These are phyloP conservation scores for Hypselothyrea guttata DNA, from an alignment of 2,888 invertebrate species.

Conservation along the genomic window DNA sequence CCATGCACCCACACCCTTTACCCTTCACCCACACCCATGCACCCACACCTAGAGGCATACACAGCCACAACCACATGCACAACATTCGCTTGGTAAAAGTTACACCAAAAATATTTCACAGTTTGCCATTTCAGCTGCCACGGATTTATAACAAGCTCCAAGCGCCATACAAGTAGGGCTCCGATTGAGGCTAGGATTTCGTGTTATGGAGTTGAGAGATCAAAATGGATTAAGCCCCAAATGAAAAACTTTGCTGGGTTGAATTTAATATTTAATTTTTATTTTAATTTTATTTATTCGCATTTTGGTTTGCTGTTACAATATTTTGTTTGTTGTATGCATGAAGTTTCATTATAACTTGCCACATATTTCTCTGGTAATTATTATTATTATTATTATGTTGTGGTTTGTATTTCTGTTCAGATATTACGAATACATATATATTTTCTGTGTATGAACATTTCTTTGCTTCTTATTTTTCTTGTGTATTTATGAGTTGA, in stretches of 20 bases:
- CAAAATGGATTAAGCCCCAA: not conserved
- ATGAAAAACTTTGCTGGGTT: constrained; percentile 27
- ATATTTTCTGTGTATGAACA: constrained; percentile 39
- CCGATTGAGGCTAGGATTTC: too few species aligned
- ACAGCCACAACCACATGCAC: too few species aligned
- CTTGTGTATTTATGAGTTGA: constrained; percentile 22
- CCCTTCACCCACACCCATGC: not conserved
- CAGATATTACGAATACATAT: constrained; percentile 42
- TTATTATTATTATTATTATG: constrained; percentile 43
- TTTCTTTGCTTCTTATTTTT: too few species aligned
- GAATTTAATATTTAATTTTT: constrained; percentile 75
- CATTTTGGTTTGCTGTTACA: constrained; percentile 67
- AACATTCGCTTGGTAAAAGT: too few species aligned
- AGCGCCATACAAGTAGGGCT: not conserved
- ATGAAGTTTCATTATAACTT: constrained; percentile 59
- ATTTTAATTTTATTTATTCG: constrained; percentile 76
- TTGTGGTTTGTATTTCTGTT: constrained; percentile 38
- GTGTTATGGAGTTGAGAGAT: too few species aligned
- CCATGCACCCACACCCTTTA: constrained; percentile 9
- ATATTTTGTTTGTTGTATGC: constrained; percentile 62
- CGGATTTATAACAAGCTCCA: not conserved
- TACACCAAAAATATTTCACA: too few species aligned
- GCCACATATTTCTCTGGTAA: constrained; percentile 52
- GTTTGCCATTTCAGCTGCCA: not conserved
- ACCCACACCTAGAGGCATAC: too few species aligned